phyloP scores from a whole-genome alignment of 2,888 invertebrate species.

The Criorhina ranunculi region DNA sequence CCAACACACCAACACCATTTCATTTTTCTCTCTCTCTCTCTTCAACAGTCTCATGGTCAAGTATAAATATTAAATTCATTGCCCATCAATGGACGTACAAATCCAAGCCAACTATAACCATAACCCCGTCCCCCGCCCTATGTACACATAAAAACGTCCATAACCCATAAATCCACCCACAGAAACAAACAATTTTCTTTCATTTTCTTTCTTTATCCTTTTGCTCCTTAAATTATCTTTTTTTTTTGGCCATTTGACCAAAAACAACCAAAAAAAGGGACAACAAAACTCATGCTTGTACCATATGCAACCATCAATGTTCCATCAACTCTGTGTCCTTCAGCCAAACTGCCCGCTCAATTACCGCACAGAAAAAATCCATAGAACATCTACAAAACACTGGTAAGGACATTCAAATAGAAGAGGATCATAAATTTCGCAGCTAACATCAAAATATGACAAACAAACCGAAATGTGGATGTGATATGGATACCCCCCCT shows the following conservation, averaged over 20 bases:
- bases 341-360: slow-evolving; percentile 62
- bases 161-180: slow-evolving; percentile 73
- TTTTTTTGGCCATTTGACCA: slow-evolving; percentile 66
- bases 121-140: slow-evolving; percentile 35
- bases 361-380: slow-evolving; percentile 44
- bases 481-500: slow-evolving; percentile 17
- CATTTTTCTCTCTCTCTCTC: too few species aligned
- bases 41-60: background rate
- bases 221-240: slow-evolving; percentile 64
- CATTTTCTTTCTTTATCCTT: slow-evolving; percentile 10
- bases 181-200: slow-evolving; percentile 55
- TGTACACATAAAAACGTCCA: slow-evolving; percentile 44
- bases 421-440: slow-evolving; percentile 72
- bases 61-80: slow-evolving; percentile 3
- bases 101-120: slow-evolving; percentile 24
- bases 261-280: slow-evolving; percentile 25
- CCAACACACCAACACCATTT: too few species aligned
- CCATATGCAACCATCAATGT: slow-evolving; percentile 67
- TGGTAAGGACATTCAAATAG: slow-evolving; percentile 55
- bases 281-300: background rate
- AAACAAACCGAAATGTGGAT: slow-evolving; percentile 66
- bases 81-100: background rate
- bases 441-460: slow-evolving; percentile 74
- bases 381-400: slow-evolving; percentile 15
- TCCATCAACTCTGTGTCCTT: slow-evolving; percentile 69